These are phyloP conservation scores for Drosophila saltans DNA, from an alignment of 1,140 invertebrate genomes.

Conservation along the genomic window DNA sequence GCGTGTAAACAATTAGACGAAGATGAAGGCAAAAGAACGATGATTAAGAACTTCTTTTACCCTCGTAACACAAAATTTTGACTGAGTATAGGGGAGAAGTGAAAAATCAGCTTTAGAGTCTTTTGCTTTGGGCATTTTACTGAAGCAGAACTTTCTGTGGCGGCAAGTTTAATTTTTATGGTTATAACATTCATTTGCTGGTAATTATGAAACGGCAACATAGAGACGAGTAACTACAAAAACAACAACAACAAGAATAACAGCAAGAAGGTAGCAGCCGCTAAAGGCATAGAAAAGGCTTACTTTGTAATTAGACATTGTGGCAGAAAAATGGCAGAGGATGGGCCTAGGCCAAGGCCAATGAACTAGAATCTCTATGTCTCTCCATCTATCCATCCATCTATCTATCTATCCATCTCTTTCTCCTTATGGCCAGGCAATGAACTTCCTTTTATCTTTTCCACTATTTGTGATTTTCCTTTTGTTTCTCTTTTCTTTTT, in stretches of 20 bases:
- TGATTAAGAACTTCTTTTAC: constrained; percentile 72
- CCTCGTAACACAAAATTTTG: neutral
- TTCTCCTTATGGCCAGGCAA: constrained; percentile 35
- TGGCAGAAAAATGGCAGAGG: constrained; percentile 58
- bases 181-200: constrained; percentile 78
- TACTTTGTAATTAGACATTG: constrained; percentile 77
- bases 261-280: constrained; percentile 11
- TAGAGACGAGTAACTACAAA: constrained; percentile 10
- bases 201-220: constrained; percentile 67
- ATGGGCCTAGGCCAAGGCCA: constrained; percentile 28
- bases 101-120: constrained; percentile 3
- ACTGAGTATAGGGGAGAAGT: neutral
- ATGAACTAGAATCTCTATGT: constrained; percentile 16
- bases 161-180: constrained; percentile 76
- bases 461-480: constrained; percentile 12
- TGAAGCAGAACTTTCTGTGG: constrained; percentile 73
- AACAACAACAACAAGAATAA: neutral
- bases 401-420: constrained; percentile 48
- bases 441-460: constrained; percentile 73
- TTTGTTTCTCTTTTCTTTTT: constrained; percentile 7
- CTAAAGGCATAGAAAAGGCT: constrained; percentile 52
- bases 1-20: constrained; percentile 77
- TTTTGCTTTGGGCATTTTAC: constrained; percentile 56
- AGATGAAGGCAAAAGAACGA: constrained; percentile 38
- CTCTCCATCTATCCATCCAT: constrained; percentile 35